These are phyloP conservation scores for Drosophila suzukii DNA, from an alignment of 1,140 invertebrate genomes.

Conservation along the genomic window DNA sequence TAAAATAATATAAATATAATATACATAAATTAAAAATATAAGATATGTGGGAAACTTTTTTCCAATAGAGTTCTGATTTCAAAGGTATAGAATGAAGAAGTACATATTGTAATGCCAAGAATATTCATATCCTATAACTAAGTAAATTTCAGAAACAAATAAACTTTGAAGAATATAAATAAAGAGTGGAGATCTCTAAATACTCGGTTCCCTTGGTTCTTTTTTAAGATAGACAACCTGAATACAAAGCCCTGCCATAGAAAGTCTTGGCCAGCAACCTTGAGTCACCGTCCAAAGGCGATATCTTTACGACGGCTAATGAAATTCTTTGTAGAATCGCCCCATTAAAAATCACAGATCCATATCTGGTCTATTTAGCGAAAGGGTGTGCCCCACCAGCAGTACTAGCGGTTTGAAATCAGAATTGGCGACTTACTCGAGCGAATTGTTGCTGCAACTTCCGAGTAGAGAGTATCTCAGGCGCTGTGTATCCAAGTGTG, in stretches of 20 bases:
- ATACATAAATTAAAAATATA: too few relatives aligned
- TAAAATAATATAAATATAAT: too few relatives aligned
- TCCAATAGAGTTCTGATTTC: too few relatives aligned
- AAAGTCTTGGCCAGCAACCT: constrained; percentile 16
- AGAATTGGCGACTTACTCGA: constrained; percentile 64
- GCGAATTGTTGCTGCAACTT: constrained; percentile 64
- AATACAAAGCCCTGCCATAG: not conserved
- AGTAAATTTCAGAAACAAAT: too few relatives aligned
- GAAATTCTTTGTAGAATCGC: constrained; percentile 18
- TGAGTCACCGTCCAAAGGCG: constrained; percentile 10
- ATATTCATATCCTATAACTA: too few relatives aligned
- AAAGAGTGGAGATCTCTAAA: too few relatives aligned
- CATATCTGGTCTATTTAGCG: constrained; percentile 39
- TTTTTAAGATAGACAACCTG: not conserved
- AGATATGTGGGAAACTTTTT: too few relatives aligned
- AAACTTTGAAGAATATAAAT: too few relatives aligned
- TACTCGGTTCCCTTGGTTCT: too few relatives aligned
- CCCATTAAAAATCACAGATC: constrained; percentile 29
- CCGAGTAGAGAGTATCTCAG: constrained; percentile 49
- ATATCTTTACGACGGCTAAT: constrained; percentile 40
- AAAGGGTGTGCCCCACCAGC: constrained; percentile 30
- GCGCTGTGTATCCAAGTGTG: constrained; percentile 69
- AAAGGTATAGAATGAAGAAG: too few relatives aligned
- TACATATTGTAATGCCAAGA: too few relatives aligned
- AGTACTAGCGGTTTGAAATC: constrained; percentile 8